Evolutionary conservation across 2,888 invertebrate species (phyloP), one percentile per base, ranked within the genome.

Genomic region (Macrophya alboannulata): DNA sequence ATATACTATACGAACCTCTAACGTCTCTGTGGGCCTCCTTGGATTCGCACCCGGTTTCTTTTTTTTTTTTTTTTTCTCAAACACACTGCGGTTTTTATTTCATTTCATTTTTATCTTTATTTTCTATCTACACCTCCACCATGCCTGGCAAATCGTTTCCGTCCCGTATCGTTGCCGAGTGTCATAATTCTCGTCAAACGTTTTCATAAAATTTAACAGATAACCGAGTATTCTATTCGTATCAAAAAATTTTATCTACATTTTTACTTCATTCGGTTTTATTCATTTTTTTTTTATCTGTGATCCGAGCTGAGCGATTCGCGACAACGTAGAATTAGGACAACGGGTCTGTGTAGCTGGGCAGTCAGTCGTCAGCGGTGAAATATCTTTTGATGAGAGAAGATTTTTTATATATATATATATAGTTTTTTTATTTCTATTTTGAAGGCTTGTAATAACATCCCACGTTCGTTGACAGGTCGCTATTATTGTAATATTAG

Each of bases 401-500:
- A 55, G 1, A n/a, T n/a, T 55, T 48, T 43, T 21, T 68, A n/a
- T 68, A 31, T 31, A 31, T 68, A 31, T 68, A 15, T 68, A 4
- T 37, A 31, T 68, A 31, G 4, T 5, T n/a, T 55, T 55, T n/a
- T 55, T 55, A n/a, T 55, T 8, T 55, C 55, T 15, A 5, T 72
- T 43, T n/a, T 55, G 17, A 31, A 43, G 4, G 4, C 25, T 25
- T 62, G 0, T 43, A 51, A 77, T 77, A 74, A 74, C 43, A 45
- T 45, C 55, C 51, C 17, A 55, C 25, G 55, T 51, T 43, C 21
- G 59, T 62, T 25, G 81, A 81, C 81, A 81, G 81, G 81, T 81
- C 81, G 59, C 81, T 81, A 81, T 81, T 81, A 81, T 81, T 81
- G 40, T 81, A 81, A 81, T 81, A 81, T 81, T 40, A 81, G 77